A percentile compares a stretch with the other conserved stretches of the same genome.
phyloP scores from a whole-genome alignment of 2,797 vertebrate genomes.

The Anabas testudineus region DNA sequence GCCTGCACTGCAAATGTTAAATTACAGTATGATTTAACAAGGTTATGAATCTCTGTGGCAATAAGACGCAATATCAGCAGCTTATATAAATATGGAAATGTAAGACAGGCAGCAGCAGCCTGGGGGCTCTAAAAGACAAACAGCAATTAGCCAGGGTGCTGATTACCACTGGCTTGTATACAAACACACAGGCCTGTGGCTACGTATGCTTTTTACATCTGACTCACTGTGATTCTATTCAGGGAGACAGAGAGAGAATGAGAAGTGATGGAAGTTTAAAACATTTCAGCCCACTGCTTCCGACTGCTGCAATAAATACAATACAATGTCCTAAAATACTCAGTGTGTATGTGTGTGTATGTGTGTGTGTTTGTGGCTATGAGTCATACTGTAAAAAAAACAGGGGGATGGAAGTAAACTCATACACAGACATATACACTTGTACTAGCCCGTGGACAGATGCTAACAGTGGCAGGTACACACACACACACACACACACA shows the following conservation, averaged over 20 bases:
- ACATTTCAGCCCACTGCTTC: conserved; percentile 19
- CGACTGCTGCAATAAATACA: conserved; percentile 29
- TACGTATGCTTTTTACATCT: neutral
- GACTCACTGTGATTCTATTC: conserved; percentile 16
- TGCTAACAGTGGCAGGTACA: conserved; percentile 18
- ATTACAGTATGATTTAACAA: conserved; percentile 17
- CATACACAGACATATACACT: neutral
- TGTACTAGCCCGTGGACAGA: conserved; percentile 20
- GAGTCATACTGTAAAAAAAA: conserved; percentile 51
- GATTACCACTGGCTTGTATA: conserved; percentile 22
- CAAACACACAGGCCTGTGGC: conserved; percentile 19
- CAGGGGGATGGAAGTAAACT: conserved; percentile 29
- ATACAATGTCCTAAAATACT: conserved; percentile 27
- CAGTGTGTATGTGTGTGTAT: conserved; percentile 20
- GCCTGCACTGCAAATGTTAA: conserved; percentile 7
- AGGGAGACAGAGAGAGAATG: neutral
- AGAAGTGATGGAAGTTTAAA: conserved; percentile 9
- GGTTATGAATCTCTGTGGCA: conserved; percentile 28
- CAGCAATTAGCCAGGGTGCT: conserved; percentile 31
- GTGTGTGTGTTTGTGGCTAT: conserved; percentile 39
- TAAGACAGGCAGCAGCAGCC: conserved; percentile 14
- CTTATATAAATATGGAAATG: conserved; percentile 16
- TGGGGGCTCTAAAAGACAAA: conserved; percentile 20
- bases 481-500: conserved; percentile 12
- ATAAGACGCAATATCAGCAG: conserved; percentile 22